Conservation (phyloP, 2,113 vertebrate species). For the Calidris pugnax region DNA sequence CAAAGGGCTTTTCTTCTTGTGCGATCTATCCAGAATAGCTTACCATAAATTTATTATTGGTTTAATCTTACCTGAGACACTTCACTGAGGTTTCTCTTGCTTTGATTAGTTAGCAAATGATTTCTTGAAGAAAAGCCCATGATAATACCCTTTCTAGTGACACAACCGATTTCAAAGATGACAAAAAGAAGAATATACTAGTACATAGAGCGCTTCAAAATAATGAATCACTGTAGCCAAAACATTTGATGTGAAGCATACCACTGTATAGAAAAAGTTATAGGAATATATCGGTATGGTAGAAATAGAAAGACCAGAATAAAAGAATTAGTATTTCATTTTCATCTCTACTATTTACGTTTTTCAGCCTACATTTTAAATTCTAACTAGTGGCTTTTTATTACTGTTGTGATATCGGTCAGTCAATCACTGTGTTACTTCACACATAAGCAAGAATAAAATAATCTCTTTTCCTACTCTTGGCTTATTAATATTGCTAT, state of each 20-base stretch:
- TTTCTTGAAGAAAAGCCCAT: neutral
- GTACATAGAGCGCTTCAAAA: neutral
- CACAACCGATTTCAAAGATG: slow-evolving; percentile 32
- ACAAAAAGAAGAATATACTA: neutral
- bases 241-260: neutral
- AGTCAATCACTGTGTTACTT: neutral
- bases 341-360: neutral
- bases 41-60: neutral
- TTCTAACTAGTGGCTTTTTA: slow-evolving; percentile 8
- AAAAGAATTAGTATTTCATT: slow-evolving; percentile 4
- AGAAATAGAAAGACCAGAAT: slow-evolving; percentile 17
- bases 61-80: neutral
- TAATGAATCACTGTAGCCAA: neutral
- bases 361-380: neutral
- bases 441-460: slow-evolving; percentile 12
- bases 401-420: neutral
- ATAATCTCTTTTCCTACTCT: slow-evolving; percentile 1
- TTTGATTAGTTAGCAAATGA: slow-evolving; percentile 24
- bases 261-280: neutral
- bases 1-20: neutral
- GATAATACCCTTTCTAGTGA: slow-evolving; percentile 2
- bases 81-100: neutral
- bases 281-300: neutral
- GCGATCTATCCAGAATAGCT: neutral
- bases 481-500: slow-evolving; percentile 12